These are phyloP conservation scores for Diglossa cyanea DNA, from an alignment of 2,797 vertebrate species.

Conservation along the genomic window DNA sequence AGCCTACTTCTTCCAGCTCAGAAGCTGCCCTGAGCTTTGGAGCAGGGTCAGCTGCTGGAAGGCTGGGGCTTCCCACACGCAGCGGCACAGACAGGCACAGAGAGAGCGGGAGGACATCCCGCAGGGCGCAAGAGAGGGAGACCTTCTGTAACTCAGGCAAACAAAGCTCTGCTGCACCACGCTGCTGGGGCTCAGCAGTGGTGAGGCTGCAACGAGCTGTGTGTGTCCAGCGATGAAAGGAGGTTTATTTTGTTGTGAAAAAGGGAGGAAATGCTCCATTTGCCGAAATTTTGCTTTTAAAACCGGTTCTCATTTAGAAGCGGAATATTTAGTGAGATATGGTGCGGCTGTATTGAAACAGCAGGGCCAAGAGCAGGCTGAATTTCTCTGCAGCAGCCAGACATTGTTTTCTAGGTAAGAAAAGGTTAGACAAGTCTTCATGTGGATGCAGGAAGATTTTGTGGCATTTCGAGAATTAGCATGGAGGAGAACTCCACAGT, in stretches of 20 bases:
- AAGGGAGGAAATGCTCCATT: neutral
- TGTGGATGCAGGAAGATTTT: neutral
- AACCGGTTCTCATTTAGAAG: neutral
- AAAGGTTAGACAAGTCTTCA: neutral
- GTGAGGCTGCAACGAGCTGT: neutral
- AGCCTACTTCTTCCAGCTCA: neutral
- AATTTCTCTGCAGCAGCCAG: neutral
- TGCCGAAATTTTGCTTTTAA: neutral
- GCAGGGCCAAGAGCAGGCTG: neutral
- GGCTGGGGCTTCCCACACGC: neutral
- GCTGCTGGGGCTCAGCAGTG: neutral
- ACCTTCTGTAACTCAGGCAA: neutral
- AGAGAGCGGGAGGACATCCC: accelerated
- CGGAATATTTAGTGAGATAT: neutral
- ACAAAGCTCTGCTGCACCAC: neutral
- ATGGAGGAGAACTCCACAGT: neutral
- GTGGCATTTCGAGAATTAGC: neutral
- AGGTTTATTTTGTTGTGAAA: neutral
- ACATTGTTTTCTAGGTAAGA: neutral
- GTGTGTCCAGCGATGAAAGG: neutral
- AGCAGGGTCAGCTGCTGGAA: neutral
- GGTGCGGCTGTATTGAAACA: neutral
- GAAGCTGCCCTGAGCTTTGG: neutral
- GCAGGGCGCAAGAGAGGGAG: neutral
- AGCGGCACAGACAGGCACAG: accelerated